phyloP scores from a whole-genome alignment of 2,797 vertebrate species.

The Anniella stebbinsi region DNA sequence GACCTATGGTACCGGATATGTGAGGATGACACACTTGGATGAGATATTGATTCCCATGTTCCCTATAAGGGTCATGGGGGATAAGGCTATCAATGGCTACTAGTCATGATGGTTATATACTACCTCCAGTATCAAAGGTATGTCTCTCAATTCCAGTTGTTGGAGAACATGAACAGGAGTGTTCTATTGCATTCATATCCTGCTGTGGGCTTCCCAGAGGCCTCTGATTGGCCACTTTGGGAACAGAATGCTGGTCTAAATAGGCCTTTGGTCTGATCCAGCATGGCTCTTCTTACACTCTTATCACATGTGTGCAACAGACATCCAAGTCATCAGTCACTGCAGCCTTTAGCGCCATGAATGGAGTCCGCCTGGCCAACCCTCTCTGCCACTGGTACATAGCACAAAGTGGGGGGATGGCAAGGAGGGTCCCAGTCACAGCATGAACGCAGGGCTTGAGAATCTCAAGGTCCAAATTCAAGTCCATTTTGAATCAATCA shows the following conservation, averaged over 20 bases:
- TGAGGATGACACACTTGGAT: neutral
- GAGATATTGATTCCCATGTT: neutral
- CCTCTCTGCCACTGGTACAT: neutral
- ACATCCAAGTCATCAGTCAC: neutral
- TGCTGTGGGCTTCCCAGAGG: no score
- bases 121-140: no score
- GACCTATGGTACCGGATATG: neutral
- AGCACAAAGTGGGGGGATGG: neutral
- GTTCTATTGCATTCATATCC: no score
- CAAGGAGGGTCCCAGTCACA: neutral
- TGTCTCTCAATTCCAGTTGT: no score
- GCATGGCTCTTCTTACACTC: no score
- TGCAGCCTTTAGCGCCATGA: neutral
- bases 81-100: no score
- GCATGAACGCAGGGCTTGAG: neutral
- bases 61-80: neutral
- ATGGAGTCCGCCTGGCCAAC: neutral
- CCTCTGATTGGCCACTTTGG: no score
- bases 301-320: neutral
- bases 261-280: no score
- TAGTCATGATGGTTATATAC: no score
- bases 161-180: no score
- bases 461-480: neutral
- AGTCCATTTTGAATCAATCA: neutral
- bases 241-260: no score